Evolutionary conservation across 2,797 vertebrate genomes (phyloP).

Genomic region (Oreochromis grahami): DNA sequence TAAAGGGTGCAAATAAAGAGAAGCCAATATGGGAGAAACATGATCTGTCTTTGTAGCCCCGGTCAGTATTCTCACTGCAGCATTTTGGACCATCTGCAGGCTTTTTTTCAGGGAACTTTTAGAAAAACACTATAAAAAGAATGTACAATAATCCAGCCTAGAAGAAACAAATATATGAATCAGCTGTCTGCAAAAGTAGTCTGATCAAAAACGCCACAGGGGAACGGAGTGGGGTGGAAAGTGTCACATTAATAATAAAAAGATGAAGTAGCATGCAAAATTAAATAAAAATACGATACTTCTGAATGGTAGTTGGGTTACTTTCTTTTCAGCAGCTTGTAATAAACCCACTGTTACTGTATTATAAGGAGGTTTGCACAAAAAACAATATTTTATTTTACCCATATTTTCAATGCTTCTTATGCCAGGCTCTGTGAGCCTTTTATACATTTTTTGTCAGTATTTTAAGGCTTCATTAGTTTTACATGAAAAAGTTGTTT

Average conservation of each 20-base stretch:
- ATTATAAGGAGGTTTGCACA: background rate
- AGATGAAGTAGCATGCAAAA: background rate
- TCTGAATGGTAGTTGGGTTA: background rate
- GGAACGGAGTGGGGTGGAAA: background rate
- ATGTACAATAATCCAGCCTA: background rate
- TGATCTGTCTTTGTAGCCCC: background rate
- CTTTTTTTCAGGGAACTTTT: background rate
- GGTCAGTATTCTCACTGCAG: background rate
- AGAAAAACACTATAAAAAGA: background rate
- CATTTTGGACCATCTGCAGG: background rate
- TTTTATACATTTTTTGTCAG: background rate
- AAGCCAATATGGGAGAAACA: background rate
- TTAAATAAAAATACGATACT: background rate
- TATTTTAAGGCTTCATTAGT: background rate
- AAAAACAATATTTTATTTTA: background rate
- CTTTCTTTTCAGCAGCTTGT: background rate
- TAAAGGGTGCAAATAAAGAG: background rate
- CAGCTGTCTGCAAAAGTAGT: background rate
- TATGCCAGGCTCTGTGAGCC: background rate
- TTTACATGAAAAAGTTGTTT: background rate
- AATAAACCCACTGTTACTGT: background rate
- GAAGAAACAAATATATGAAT: background rate
- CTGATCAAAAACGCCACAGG: background rate
- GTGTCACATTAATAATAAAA: background rate
- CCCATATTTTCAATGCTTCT: background rate